Evolutionary conservation across 2,113 vertebrate species (phyloP).

Genomic region (Martes martes): DNA sequence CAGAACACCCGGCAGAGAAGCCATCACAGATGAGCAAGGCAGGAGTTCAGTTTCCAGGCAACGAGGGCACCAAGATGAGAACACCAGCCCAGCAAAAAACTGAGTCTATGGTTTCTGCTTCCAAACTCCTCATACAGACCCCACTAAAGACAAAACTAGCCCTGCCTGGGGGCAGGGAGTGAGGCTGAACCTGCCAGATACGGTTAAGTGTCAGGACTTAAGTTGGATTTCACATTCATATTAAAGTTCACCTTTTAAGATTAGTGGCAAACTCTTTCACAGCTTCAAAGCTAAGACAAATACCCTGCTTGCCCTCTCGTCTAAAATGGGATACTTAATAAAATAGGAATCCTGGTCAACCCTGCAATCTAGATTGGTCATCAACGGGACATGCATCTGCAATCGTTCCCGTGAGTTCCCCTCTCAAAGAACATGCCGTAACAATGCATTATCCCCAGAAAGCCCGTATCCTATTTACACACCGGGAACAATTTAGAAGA

Average conservation of each 20-base stretch:
- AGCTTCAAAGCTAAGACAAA: not conserved
- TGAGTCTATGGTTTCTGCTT: not conserved
- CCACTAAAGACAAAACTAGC: not conserved
- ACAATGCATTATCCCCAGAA: not conserved
- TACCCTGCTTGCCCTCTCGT: not conserved
- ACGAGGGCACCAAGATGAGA: not conserved
- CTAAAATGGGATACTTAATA: not conserved
- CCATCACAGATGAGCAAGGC: not conserved
- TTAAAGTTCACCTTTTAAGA: not conserved
- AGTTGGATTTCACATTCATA: not conserved
- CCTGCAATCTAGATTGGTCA: not conserved
- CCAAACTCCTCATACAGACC: not conserved
- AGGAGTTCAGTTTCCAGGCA: constrained; percentile 57
- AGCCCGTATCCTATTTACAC: not conserved
- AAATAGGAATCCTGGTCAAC: not conserved
- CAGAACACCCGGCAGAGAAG: not conserved
- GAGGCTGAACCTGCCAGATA: not conserved
- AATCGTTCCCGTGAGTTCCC: not conserved
- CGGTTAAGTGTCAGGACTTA: not conserved
- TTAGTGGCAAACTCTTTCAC: not conserved
- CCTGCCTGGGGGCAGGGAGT: not conserved
- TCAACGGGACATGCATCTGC: not conserved
- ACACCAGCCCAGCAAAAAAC: not conserved
- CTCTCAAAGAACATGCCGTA: not conserved
- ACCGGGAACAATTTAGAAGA: not conserved